Evolutionary conservation across 2,113 vertebrate genomes (phyloP).

Genomic region (Misgurnus anguillicaudatus): DNA sequence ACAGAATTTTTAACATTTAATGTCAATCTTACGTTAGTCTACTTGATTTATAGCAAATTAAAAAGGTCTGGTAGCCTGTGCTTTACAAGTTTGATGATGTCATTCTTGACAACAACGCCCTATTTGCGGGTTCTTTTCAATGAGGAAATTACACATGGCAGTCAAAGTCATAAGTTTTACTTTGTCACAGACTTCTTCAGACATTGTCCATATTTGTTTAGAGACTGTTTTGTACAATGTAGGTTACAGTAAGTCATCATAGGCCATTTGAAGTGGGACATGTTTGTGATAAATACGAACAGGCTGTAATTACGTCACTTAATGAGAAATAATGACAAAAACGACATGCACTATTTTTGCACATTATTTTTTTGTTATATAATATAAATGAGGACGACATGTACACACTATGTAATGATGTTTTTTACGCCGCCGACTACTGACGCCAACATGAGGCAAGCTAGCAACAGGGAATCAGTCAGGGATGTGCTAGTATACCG

Average conservation of each 20-base stretch:
- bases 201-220: neutral
- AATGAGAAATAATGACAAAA: neutral
- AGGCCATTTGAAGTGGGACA: neutral
- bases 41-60: neutral
- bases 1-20: neutral
- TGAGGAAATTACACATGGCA: neutral
- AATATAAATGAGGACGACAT: neutral
- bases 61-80: neutral
- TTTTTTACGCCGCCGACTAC: neutral
- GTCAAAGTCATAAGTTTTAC: neutral
- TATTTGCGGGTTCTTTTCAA: neutral
- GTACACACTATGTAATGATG: neutral
- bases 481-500: neutral
- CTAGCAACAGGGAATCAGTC: constrained; percentile 17
- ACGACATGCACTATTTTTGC: neutral
- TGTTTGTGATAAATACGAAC: neutral
- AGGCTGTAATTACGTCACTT: neutral
- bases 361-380: neutral
- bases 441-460: constrained; percentile 7
- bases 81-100: constrained; percentile 18
- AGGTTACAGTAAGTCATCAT: neutral
- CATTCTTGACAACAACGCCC: constrained; percentile 8
- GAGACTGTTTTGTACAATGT: neutral
- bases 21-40: neutral
- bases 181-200: neutral